Percentiles rank a stretch among this genome's conserved stretches.
Conservation (phyloP, 1,140 invertebrate species). For the Bicyclus anynana region DNA sequence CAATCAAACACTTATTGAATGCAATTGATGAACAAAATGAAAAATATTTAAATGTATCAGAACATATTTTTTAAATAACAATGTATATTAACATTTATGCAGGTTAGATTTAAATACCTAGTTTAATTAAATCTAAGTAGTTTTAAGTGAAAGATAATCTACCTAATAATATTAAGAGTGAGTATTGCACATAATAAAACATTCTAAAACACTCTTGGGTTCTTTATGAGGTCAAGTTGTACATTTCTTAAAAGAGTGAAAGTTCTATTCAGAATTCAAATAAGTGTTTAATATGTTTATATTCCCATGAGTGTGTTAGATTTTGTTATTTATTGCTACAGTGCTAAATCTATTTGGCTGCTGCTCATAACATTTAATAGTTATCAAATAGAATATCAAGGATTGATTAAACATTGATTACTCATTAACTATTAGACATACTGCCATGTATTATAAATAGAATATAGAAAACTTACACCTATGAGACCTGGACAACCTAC, state of each 20-base stretch:
- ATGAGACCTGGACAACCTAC: neutral
- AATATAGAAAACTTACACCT: neutral
- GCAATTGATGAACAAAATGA: no score
- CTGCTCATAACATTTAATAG: slow-evolving; percentile 16
- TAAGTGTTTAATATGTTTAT: neutral
- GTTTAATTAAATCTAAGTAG: no score
- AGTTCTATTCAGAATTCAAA: neutral
- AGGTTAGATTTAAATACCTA: no score
- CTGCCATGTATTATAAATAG: neutral
- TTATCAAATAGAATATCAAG: neutral
- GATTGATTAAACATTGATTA: neutral
- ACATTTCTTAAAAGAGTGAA: neutral
- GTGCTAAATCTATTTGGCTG: slow-evolving; percentile 17
- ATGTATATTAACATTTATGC: no score
- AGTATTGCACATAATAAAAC: neutral
- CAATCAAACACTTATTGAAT: no score
- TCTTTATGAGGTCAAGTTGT: neutral
- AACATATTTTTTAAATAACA: no score
- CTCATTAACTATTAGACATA: neutral
- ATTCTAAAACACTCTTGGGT: slow-evolving; percentile 4
- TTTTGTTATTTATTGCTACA: neutral
- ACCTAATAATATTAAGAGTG: neutral
- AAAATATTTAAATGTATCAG: no score
- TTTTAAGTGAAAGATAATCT: no score
- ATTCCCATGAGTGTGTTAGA: neutral